Percentiles rank a stretch among this genome's conserved stretches.
Conservation (phyloP, 2,888 invertebrate species). For the Sympetrum striolatum region DNA sequence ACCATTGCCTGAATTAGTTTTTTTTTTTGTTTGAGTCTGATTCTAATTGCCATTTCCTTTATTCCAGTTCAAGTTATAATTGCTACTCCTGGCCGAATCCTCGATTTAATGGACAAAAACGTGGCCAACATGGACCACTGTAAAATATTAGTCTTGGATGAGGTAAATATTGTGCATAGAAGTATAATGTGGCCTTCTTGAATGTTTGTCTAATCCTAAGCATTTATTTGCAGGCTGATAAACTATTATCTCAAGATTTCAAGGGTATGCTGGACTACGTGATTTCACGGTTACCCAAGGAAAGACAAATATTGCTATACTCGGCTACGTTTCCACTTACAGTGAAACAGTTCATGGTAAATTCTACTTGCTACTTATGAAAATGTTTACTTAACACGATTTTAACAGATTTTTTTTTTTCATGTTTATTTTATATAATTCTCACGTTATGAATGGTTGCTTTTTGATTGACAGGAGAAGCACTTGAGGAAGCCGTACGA, state of each 20-base stretch:
- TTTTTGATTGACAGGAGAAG: constrained; percentile 69
- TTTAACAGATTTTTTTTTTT: not conserved
- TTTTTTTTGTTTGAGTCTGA: not conserved
- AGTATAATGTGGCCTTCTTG: not conserved
- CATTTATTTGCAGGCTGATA: constrained; percentile 75
- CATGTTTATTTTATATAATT: not conserved
- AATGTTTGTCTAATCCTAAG: not conserved
- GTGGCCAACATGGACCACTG: constrained; percentile 94
- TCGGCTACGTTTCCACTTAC: constrained; percentile 99
- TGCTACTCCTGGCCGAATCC: constrained; percentile 98
- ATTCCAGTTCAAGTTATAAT: constrained; percentile 94
- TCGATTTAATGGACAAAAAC: constrained; percentile 99
- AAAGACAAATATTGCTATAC: constrained; percentile 97
- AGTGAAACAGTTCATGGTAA: constrained; percentile 95
- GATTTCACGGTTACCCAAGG: constrained; percentile 88
- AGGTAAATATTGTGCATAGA: constrained; percentile 61
- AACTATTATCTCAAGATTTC: constrained; percentile 98
- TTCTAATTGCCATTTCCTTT: not conserved
- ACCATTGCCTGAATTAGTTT: constrained; percentile 17
- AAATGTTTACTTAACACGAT: not conserved
- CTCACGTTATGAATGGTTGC: not conserved
- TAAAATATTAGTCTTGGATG: constrained; percentile 96
- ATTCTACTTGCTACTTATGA: constrained; percentile 46
- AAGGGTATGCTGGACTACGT: constrained; percentile 98
- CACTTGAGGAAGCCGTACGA: constrained; percentile 98